Conservation (phyloP, 1,140 invertebrate species). For the Nautilus pompilius region DNA sequence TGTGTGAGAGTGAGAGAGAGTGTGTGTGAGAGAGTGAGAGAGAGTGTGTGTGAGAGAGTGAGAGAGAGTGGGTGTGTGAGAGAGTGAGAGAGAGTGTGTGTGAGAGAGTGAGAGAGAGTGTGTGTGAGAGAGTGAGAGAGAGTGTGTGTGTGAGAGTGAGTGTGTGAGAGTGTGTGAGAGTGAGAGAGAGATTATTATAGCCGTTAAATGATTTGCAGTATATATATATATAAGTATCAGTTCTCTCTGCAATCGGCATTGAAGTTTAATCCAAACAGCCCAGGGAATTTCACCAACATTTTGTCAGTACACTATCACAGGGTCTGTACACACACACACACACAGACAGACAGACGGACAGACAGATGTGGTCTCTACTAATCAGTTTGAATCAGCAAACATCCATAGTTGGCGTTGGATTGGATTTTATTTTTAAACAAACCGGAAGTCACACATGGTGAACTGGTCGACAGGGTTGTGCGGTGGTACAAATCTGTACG, state of each 20-base stretch:
- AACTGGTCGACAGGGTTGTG: too few relatives aligned
- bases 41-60: neutral
- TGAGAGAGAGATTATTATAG: neutral
- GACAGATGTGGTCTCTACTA: neutral
- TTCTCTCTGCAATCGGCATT: too few relatives aligned
- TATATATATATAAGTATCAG: neutral
- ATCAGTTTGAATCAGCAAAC: neutral
- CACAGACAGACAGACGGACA: neutral
- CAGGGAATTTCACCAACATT: neutral
- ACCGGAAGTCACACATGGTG: too few relatives aligned
- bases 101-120: neutral
- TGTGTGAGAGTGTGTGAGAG: neutral
- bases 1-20: neutral
- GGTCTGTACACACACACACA: slow-evolving; percentile 7
- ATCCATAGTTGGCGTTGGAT: neutral
- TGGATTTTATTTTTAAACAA: too few relatives aligned
- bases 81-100: neutral
- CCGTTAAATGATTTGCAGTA: neutral
- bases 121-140: neutral
- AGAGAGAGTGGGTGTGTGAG: neutral
- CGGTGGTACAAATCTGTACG: too few relatives aligned
- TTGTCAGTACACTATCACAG: neutral
- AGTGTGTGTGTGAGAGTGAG: slow-evolving; percentile 2
- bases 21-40: neutral
- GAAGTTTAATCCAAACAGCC: too few relatives aligned